Base-by-base conservation (phyloP, 2,797 vertebrate species). In the Lophura swinhoii region DNA sequence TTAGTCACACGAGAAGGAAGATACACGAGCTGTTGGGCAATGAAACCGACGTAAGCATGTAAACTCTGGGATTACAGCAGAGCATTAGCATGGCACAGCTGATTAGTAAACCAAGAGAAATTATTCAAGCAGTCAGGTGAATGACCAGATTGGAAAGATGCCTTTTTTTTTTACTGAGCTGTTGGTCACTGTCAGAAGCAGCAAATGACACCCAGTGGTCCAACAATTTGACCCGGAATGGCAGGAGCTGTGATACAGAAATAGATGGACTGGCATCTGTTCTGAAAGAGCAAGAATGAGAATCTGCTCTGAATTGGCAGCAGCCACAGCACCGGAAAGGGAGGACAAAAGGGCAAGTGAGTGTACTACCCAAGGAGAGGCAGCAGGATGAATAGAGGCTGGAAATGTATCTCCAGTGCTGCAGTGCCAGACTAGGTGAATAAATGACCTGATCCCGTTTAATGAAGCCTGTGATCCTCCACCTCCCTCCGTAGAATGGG, bases 61-160 rank as follows among this genome's bases (percentile, higher is more conserved):
- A 72, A 93, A 91, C 41, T 26, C 79, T 14, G 72, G 79, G 86
- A 74, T 84, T 41, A 71, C 39, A 89, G 79, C 67, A 12, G 68
- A 56, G 86, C 78, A 83, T 79, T 60, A 74, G 82, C 91, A 37
- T 51, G 85, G 91, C 86, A 64, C 23, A 49, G 88, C 88, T 95
- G 91, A 84, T 94, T 59, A 90, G 85, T 28, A 91, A 87, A 59
- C 39, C 94, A 71, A 75, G 63, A 82, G 68, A 46, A 91, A 93
- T 93, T 28, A 91, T 17, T 93, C 91, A 87, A 89, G 84, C 85
- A 76, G 85, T 84, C 92, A 95, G 94, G 86, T 84, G 86, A 93
- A 87, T 78, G 82, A 81, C 68, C 68, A 78, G 75, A 51, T 90
- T 94, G 92, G 85, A 80, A 88, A 84, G 78, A 56, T 87, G 82